phyloP scores from a whole-genome alignment of 1,140 invertebrate genomes.

The Oncopeltus fasciatus region DNA sequence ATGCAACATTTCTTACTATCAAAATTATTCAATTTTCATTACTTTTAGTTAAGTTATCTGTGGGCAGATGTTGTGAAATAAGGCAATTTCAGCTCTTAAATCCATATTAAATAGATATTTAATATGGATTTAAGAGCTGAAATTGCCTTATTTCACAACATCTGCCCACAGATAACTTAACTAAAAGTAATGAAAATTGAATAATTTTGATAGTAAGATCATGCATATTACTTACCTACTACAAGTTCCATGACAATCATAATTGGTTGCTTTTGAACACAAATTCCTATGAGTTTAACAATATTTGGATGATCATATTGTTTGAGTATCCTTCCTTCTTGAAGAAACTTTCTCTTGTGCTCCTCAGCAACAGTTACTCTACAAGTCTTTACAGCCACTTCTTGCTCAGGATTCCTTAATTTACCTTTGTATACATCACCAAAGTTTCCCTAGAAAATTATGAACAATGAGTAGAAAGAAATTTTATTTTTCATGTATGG shows the following conservation, averaged over 20 bases:
- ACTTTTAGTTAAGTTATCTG: no score
- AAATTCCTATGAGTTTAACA: conserved; percentile 91
- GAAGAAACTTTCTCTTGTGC: conserved; percentile 89
- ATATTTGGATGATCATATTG: conserved; percentile 96
- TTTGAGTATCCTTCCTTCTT: conserved; percentile 88
- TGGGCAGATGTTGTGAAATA: no score
- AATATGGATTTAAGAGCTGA: no score
- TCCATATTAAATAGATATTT: no score
- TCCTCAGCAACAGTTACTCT: conserved; percentile 84
- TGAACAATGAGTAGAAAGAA: background rate
- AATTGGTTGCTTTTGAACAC: conserved; percentile 93
- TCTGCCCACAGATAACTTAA: no score
- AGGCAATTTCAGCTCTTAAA: no score
- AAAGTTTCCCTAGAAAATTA: conserved; percentile 71
- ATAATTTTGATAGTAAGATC: no score
- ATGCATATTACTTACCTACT: conserved; percentile 43
- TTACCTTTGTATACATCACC: conserved; percentile 90
- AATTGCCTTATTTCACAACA: no score
- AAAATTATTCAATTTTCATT: no score
- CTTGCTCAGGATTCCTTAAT: conserved; percentile 61
- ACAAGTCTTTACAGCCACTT: conserved; percentile 93
- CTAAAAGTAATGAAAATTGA: no score
- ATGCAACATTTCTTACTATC: no score
- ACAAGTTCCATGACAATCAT: conserved; percentile 99
- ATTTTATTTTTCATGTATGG: background rate